Percentiles rank a stretch among this genome's conserved stretches.
Conservation (phyloP, 2,113 vertebrate species). For the Melanerpes formicivorus region DNA sequence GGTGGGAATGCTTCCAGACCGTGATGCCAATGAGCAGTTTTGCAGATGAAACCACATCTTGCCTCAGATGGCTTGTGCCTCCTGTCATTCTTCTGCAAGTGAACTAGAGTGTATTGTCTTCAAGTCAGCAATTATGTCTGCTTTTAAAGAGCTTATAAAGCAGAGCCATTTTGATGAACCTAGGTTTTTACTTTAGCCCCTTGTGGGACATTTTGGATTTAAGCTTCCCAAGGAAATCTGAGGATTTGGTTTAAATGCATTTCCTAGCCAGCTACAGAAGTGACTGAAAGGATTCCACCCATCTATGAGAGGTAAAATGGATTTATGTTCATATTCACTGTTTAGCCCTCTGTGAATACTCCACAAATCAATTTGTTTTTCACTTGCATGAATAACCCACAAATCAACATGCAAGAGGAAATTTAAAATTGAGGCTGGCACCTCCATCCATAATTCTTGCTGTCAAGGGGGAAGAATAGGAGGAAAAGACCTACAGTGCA, state of each 20-base stretch:
- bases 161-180: neutral
- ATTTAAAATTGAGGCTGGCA: constrained; percentile 30
- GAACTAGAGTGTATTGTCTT: neutral
- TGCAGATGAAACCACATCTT: neutral
- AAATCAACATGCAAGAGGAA: constrained; percentile 32
- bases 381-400: neutral
- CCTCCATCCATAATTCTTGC: neutral
- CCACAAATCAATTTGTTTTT: neutral
- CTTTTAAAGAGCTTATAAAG: neutral
- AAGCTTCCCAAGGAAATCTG: neutral
- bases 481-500: constrained; percentile 50
- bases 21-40: accelerated
- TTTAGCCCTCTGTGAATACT: neutral
- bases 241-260: neutral
- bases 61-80: neutral
- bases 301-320: neutral
- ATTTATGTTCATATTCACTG: neutral
- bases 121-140: neutral
- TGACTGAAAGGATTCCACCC: neutral
- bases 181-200: neutral
- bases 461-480: constrained; percentile 26
- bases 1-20: neutral
- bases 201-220: neutral
- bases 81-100: neutral
- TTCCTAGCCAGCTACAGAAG: neutral